Conservation (phyloP, 2,888 invertebrate species). For the Mylabris sibirica region DNA sequence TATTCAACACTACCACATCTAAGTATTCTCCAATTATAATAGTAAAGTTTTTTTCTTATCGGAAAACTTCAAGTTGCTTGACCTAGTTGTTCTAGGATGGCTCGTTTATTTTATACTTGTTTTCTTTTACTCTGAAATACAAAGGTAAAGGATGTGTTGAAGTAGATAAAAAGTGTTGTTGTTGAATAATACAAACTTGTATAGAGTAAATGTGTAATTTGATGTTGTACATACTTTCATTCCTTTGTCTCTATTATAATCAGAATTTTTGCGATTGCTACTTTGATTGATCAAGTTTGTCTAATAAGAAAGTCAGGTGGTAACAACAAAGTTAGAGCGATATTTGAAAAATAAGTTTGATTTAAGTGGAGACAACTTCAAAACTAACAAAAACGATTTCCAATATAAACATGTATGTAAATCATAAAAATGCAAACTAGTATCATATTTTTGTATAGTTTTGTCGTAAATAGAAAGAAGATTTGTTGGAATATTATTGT, state of each 20-base stretch:
- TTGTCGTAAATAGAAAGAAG: neutral
- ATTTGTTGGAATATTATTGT: neutral
- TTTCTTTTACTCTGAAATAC: neutral
- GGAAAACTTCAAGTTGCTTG: neutral
- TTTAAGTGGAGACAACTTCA: neutral
- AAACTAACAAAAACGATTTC: too few species aligned
- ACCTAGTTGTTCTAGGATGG: neutral
- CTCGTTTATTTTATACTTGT: neutral
- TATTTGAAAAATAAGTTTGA: neutral
- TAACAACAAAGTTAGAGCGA: too few species aligned
- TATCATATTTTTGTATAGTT: neutral
- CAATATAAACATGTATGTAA: neutral
- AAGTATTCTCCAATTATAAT: neutral
- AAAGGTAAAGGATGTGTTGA: too few species aligned
- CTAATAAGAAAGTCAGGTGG: too few species aligned
- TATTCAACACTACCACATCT: neutral
- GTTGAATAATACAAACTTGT: too few species aligned
- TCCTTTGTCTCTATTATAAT: neutral
- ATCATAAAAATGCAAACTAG: neutral
- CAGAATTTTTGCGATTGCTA: too few species aligned
- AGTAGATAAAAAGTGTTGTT: too few species aligned
- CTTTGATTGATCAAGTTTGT: too few species aligned
- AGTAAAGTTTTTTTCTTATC: conserved; percentile 8
- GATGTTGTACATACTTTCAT: neutral
- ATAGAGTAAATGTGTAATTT: neutral